Evolutionary conservation across 2,888 invertebrate species (phyloP).

Genomic region (Pardosa pseudoannulata): DNA sequence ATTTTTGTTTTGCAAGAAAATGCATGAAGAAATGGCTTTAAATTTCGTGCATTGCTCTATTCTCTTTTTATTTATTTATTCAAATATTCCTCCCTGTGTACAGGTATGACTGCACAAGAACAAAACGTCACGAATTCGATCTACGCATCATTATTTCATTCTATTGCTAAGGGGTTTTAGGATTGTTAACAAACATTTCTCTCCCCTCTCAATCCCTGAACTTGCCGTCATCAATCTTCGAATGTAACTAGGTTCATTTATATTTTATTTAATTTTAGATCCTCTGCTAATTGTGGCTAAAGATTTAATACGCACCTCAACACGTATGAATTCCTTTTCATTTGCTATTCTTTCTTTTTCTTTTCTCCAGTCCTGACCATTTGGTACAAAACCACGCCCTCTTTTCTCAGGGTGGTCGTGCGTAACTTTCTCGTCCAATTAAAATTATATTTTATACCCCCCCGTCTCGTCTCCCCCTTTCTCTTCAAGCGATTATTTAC

Average conservation of each 20-base stretch:
- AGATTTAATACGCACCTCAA: conserved; percentile 56
- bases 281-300: conserved; percentile 51
- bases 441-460: conserved; percentile 37
- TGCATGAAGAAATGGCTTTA: conserved; percentile 22
- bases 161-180: conserved; percentile 36
- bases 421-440: conserved; percentile 65
- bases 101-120: conserved; percentile 3
- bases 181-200: conserved; percentile 36
- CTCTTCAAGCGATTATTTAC: conserved; percentile 39
- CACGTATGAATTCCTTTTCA: conserved; percentile 40
- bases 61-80: not conserved
- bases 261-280: conserved; percentile 35
- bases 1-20: conserved; percentile 9
- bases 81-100: not conserved
- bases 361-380: conserved; percentile 15
- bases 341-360: not conserved
- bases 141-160: conserved; percentile 30
- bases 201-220: not conserved
- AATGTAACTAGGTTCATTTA: conserved; percentile 37
- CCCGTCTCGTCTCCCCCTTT: not conserved
- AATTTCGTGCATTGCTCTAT: conserved; percentile 36
- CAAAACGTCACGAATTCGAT: conserved; percentile 63
- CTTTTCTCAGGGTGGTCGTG: conserved; percentile 52
- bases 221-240: conserved; percentile 54
- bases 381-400: conserved; percentile 25